These are phyloP conservation scores for Trematomus loennbergii DNA, from an alignment of 2,113 vertebrate genomes.

Conservation along the genomic window DNA sequence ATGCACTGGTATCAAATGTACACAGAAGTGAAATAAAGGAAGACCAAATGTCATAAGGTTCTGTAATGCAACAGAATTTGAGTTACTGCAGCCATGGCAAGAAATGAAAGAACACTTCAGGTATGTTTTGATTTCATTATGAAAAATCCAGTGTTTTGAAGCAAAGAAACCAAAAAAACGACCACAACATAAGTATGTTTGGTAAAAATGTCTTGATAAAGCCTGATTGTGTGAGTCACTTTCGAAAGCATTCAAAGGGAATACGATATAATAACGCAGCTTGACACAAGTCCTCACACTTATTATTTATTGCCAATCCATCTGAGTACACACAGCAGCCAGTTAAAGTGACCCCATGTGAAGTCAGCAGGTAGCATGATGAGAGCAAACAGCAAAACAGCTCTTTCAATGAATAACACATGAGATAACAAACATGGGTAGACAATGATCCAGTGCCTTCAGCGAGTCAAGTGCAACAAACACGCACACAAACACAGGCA, in stretches of 20 bases:
- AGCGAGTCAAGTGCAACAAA: slow-evolving; percentile 41
- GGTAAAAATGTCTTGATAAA: slow-evolving; percentile 57
- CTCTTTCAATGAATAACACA: slow-evolving; percentile 79
- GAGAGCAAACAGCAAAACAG: slow-evolving; percentile 76
- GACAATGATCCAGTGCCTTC: slow-evolving; percentile 59
- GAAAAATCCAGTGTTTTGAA: slow-evolving; percentile 20
- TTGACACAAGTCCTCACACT: slow-evolving; percentile 57
- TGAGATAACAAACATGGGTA: slow-evolving; percentile 74
- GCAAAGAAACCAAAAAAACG: slow-evolving; percentile 12
- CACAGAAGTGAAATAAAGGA: not conserved
- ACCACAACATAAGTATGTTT: slow-evolving; percentile 19
- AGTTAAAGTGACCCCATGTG: slow-evolving; percentile 67
- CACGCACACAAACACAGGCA: slow-evolving; percentile 21
- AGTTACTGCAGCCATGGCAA: slow-evolving; percentile 29
- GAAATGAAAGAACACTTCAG: slow-evolving; percentile 41
- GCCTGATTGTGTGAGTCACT: slow-evolving; percentile 44
- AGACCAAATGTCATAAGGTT: not conserved
- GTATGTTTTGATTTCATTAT: slow-evolving; percentile 51
- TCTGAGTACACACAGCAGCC: slow-evolving; percentile 45
- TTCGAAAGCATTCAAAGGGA: slow-evolving; percentile 56
- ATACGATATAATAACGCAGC: slow-evolving; percentile 53
- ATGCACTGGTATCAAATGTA: slow-evolving; percentile 20
- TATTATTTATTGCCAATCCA: slow-evolving; percentile 69
- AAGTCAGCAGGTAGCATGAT: slow-evolving; percentile 77
- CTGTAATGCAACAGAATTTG: slow-evolving; percentile 26